Evolutionary conservation across 2,888 invertebrate genomes (phyloP), one percentile per base, ranked within the genome.

Genomic region (Odontomyia ornata): DNA sequence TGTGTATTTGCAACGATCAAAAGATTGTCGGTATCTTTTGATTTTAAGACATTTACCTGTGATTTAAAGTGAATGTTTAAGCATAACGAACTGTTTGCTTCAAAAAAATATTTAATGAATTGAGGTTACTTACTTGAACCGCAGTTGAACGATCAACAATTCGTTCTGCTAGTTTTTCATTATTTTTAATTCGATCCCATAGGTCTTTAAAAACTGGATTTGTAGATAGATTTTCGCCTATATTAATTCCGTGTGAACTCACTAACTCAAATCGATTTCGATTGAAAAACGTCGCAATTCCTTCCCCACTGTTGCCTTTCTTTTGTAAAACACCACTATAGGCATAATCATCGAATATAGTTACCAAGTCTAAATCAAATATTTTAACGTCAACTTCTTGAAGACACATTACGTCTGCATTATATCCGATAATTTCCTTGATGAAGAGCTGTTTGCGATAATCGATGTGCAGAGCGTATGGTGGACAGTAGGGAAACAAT

Each of bases 331-430:
- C 81, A 13, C 93, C 92, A 65, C 88, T 84, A 77, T 90, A 90
- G 13, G 90, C 90, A 56, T 89, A 82, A 1, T 85, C 82, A 21
- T 86, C 84, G 13, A 97, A 86, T 36, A 91, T 87, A 1, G 91
- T 90, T 56, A 84, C 82, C 28, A 97, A 88, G 83, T 93, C 93
- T 79, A 89, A 83, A 7, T 90, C 86, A 85, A 93, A 97, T 65
- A 96, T 88, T 87, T 92, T 93, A 13, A 84, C 84, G 84, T 98
- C 98, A 0, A 97, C 95, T 89, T 98, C 98, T 89, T 98, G 98
- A 15, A 98, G 88, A 82, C 97, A 97, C 75, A 97, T 88, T 72
- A 98, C 88, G 85, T 98, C 98, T 52, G 92, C 91, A 87, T 97
- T 94, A 84, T 96, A 98, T n/a, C 95, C 96, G 81, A 83, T 64